A percentile compares a stretch with the other conserved stretches of the same genome.
Evolutionary conservation across 1,140 invertebrate genomes (phyloP).

Genomic region (Cotesia typhae): DNA sequence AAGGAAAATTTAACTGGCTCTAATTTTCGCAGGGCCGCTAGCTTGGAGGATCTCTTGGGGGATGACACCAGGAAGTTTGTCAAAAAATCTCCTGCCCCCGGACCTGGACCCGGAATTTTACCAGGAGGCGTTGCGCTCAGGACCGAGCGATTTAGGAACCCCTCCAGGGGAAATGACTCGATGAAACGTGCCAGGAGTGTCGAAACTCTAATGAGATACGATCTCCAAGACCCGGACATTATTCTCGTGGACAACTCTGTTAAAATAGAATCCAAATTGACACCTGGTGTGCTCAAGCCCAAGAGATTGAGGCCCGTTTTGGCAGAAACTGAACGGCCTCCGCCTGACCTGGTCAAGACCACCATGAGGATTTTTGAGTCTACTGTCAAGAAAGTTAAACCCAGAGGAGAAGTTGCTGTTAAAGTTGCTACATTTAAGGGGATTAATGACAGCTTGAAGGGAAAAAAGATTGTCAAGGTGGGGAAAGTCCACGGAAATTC

Average conservation of each 20-base stretch:
- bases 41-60: constrained; percentile 83
- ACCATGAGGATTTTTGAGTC: constrained; percentile 85
- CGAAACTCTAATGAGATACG: constrained; percentile 76
- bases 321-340: constrained; percentile 82
- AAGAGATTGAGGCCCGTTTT: constrained; percentile 75
- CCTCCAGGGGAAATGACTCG: constrained; percentile 66
- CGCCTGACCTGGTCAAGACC: constrained; percentile 85
- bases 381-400: constrained; percentile 67
- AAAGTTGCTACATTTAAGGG: constrained; percentile 74
- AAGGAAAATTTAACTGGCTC: constrained; percentile 71
- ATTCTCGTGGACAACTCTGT: constrained; percentile 84
- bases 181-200: constrained; percentile 87
- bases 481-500: constrained; percentile 48
- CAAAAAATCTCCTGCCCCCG: constrained; percentile 43
- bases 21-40: constrained; percentile 79
- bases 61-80: constrained; percentile 50
- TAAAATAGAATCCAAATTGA: constrained; percentile 74
- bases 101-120: too few species aligned
- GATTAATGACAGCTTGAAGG: constrained; percentile 72
- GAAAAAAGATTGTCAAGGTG: constrained; percentile 53
- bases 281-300: constrained; percentile 66
- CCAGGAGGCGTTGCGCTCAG: constrained; percentile 42
- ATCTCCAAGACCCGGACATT: constrained; percentile 59
- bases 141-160: constrained; percentile 61
- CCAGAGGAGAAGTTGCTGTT: constrained; percentile 72